Percentiles rank a stretch among this genome's conserved stretches.
Conservation (phyloP, 2,113 vertebrate genomes). For the Ptyas mucosa region DNA sequence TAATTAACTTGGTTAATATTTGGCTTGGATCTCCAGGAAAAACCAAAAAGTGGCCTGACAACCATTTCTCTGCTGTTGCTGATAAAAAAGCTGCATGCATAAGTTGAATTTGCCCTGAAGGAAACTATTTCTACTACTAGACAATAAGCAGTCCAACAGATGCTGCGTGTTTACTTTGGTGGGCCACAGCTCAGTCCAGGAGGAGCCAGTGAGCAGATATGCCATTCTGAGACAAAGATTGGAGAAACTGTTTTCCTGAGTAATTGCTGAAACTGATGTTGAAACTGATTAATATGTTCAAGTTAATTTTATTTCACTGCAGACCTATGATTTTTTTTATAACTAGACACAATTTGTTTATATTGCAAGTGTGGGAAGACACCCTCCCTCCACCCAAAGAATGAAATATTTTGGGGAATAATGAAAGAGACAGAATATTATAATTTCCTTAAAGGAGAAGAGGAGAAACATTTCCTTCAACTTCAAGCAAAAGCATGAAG, state of each 20-base stretch:
- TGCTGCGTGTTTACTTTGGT: not conserved
- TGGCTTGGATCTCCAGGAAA: not conserved
- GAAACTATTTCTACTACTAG: not conserved
- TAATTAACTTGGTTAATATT: not conserved
- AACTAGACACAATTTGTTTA: not conserved
- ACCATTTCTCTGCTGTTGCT: not conserved
- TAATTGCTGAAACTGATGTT: not conserved
- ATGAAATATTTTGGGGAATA: no score
- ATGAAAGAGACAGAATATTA: no score
- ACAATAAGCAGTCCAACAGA: not conserved
- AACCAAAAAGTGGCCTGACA: not conserved
- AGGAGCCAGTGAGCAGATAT: not conserved
- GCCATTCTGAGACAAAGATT: not conserved
- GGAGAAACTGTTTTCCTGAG: not conserved
- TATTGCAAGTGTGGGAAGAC: not conserved
- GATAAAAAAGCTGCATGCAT: not conserved
- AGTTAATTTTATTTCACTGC: not conserved
- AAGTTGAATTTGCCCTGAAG: not conserved
- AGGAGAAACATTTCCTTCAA: no score
- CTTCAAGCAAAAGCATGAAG: no score
- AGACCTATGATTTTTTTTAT: not conserved
- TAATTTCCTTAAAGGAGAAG: no score
- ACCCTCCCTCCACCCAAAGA: no score
- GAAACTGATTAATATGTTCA: not conserved
- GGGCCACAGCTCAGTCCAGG: not conserved